Conservation (phyloP, 2,797 vertebrate genomes). For the Antrozous pallidus region DNA sequence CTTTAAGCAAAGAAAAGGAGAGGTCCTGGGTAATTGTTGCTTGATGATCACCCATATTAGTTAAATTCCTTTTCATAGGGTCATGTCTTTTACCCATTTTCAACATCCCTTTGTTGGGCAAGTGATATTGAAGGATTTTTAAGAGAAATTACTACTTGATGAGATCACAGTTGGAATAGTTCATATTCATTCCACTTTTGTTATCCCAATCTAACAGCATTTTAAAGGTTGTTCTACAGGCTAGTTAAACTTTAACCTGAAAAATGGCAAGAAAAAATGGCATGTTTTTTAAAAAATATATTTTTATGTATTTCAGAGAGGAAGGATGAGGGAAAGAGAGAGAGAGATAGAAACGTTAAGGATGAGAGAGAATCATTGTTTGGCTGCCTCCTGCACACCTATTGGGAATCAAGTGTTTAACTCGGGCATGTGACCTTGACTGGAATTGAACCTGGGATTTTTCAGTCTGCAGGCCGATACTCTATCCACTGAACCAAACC, state of each 20-base stretch:
- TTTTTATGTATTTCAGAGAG: too few species aligned
- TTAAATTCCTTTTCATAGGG: neutral
- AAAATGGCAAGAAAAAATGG: neutral
- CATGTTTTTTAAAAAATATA: neutral
- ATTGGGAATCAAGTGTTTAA: too few species aligned
- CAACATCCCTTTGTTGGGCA: neutral
- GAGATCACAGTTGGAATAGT: neutral
- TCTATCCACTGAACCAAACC: too few species aligned
- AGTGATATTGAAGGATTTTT: neutral
- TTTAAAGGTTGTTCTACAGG: neutral
- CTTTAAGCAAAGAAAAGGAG: neutral
- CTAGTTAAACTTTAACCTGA: neutral
- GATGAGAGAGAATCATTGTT: too few species aligned
- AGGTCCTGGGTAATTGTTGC: neutral
- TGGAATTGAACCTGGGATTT: too few species aligned
- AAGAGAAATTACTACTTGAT: neutral
- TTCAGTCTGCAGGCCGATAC: too few species aligned
- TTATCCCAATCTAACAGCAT: neutral
- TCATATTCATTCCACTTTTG: neutral
- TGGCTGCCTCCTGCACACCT: too few species aligned
- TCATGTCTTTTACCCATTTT: neutral
- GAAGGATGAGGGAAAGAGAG: too few species aligned
- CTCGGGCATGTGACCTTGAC: too few species aligned
- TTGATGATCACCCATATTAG: neutral
- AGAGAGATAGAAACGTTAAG: too few species aligned